These are phyloP conservation scores for Nasonia longicornis DNA, from an alignment of 1,140 invertebrate species.

Conservation along the genomic window DNA sequence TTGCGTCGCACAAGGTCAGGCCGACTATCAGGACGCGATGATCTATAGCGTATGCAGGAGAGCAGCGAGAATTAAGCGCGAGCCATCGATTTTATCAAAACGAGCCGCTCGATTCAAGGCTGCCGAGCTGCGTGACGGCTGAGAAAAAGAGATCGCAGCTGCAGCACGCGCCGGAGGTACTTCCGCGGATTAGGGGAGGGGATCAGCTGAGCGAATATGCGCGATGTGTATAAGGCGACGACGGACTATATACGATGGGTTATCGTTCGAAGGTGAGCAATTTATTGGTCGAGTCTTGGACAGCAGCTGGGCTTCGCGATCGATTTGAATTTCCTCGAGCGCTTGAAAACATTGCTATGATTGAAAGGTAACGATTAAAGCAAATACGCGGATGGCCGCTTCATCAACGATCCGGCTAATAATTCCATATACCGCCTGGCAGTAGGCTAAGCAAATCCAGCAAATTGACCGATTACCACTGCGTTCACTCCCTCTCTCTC, in stretches of 20 bases:
- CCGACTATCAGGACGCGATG: neutral
- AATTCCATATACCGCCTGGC: neutral
- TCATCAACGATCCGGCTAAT: too few species aligned
- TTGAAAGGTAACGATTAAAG: too few species aligned
- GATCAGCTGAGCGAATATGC: neutral
- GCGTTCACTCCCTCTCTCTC: neutral
- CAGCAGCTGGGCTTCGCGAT: too few species aligned
- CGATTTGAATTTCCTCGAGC: too few species aligned
- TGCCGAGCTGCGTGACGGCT: too few species aligned
- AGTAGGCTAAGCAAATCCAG: neutral
- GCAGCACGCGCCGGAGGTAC: too few species aligned
- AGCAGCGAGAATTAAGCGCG: neutral
- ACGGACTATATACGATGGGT: neutral
- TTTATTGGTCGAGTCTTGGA: neutral
- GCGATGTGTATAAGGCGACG: neutral
- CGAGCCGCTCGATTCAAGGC: neutral
- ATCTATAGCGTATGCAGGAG: neutral
- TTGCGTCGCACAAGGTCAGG: neutral
- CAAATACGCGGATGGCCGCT: too few species aligned
- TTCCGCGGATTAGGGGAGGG: neutral
- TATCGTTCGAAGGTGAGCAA: neutral
- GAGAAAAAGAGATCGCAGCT: too few species aligned
- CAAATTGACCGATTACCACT: neutral
- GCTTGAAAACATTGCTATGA: too few species aligned
- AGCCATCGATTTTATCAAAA: conserved; percentile 17